Evolutionary conservation across 2,797 vertebrate species (phyloP).

Genomic region (Agapornis canus): DNA sequence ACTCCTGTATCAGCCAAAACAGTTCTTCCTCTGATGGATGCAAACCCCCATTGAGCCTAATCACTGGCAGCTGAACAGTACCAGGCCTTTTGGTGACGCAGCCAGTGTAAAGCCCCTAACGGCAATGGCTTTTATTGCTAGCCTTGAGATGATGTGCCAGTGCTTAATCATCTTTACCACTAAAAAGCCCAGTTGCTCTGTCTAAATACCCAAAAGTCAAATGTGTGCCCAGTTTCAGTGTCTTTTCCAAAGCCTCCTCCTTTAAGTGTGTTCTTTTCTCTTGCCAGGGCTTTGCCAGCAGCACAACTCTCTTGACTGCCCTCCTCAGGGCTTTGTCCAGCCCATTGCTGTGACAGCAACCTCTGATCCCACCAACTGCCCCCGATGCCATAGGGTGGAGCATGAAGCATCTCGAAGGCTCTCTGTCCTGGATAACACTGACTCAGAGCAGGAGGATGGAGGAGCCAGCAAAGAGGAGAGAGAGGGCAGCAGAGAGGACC

Average conservation of each 20-base stretch:
- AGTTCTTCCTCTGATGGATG: not conserved
- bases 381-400: slow-evolving; percentile 76
- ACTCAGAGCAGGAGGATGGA: slow-evolving; percentile 65
- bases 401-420: slow-evolving; percentile 54
- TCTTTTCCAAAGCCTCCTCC: not conserved
- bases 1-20: slow-evolving; percentile 5
- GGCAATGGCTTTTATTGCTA: not conserved
- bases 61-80: not conserved
- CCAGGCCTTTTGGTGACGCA: not conserved
- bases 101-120: not conserved
- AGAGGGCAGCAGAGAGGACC: slow-evolving; percentile 46
- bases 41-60: not conserved
- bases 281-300: slow-evolving; percentile 83
- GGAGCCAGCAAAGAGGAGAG: slow-evolving; percentile 38
- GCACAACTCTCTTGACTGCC: slow-evolving; percentile 81
- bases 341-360: slow-evolving; percentile 83
- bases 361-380: slow-evolving; percentile 84
- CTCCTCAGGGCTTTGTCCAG: slow-evolving; percentile 79
- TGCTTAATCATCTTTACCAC: not conserved
- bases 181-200: not conserved
- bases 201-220: not conserved
- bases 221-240: not conserved
- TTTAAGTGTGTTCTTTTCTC: not conserved
- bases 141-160: not conserved
- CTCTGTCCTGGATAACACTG: slow-evolving; percentile 57